phyloP scores from a whole-genome alignment of 2,113 vertebrate genomes.

The Pseudolaguvia tuberculata region DNA sequence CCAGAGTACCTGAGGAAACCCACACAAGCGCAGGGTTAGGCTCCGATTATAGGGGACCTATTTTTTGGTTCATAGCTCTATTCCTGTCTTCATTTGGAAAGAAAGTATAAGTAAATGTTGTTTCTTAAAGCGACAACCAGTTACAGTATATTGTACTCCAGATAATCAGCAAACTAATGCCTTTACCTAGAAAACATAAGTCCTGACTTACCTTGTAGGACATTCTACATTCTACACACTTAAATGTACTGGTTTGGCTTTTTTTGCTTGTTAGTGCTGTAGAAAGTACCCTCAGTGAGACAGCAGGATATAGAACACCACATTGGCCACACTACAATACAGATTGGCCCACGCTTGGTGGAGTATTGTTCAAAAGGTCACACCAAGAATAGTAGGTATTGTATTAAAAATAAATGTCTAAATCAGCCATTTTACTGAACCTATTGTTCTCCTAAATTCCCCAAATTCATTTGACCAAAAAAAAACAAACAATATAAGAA shows the following conservation, averaged over 20 bases:
- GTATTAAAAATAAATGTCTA: constrained; percentile 1
- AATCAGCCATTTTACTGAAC: neutral
- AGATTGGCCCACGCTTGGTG: neutral
- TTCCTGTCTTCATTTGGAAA: neutral
- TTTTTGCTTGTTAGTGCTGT: too few relatives aligned
- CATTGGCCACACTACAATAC: neutral
- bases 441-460: constrained; percentile 1
- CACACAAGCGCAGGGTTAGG: too few relatives aligned
- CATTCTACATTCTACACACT: neutral
- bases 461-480: neutral
- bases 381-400: neutral
- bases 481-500: neutral
- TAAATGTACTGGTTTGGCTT: neutral
- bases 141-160: neutral
- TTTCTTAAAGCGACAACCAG: neutral
- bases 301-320: neutral
- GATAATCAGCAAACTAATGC: neutral
- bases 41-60: neutral
- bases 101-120: neutral
- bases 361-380: constrained; percentile 21
- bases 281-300: neutral
- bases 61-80: neutral
- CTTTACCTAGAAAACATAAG: neutral
- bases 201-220: neutral
- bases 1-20: too few relatives aligned